Base-by-base conservation (phyloP, 2,113 vertebrate species). In the Urocynchramus pylzowi region DNA sequence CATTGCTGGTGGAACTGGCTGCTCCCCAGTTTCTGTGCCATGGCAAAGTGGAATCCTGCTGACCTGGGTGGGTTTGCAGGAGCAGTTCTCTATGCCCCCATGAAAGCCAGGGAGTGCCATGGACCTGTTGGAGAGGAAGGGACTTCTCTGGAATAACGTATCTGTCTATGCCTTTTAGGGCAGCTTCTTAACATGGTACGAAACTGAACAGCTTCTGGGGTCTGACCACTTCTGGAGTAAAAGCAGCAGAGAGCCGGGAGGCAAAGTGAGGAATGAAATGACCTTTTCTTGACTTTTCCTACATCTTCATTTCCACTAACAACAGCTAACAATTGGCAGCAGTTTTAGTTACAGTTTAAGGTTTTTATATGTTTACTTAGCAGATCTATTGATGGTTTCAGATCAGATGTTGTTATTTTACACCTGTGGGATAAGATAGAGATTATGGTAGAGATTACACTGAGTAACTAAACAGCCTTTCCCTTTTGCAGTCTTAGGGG, bases 51-150 rank as follows among this genome's bases (percentile, higher is more conserved):
- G 19, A 80, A 74, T 81, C 50, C 68, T 86, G 65, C 20, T 67
- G 22, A 16, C 1, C 0, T 24, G 54, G 23, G 0, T 11, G 27
- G 31, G 30, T 59, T 50, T 35, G 19, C 33, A 54, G 30, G 35
- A 69, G 6, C n/a, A 65, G 23, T 45, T 65, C 50, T 44, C 78
- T 50, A 17, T 64, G 28, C 4, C 10, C 8, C 11, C 14, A 15
- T 12, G n/a, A 75, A 78, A 77, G 54, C 21, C 59, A 63, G n/a
- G 11, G 31, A 61, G 15, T 41, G 14, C 47, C 28, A 80, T 10
- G 64, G 44, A 80, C 7, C 10, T 28, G 17, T 22, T 42, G 33
- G 47, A 83, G 54, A 70, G 21, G 50, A 83, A 83, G 14, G 2
- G 18, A 8, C 14, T 59, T 67, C 37, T 35, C 12, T 74, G 30